Evolutionary conservation across 2,797 vertebrate genomes (phyloP).

Genomic region (Buceros bicornis): DNA sequence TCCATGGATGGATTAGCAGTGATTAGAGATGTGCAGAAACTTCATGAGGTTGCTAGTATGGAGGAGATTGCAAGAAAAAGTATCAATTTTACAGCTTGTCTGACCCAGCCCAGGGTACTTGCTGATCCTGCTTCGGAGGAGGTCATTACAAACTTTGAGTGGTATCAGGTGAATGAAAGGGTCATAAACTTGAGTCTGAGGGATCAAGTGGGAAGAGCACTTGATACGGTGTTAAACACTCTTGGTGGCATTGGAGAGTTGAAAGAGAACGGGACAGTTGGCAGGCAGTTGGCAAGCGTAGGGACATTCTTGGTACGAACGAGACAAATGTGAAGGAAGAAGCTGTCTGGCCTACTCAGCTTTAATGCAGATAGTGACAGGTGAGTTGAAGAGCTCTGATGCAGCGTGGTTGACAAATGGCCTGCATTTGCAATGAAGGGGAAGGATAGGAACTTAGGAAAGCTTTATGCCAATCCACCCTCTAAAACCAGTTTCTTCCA

Average conservation of each 20-base stretch:
- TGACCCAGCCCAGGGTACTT: not conserved
- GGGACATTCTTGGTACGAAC: accelerated
- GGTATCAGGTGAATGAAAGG: not conserved
- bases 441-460: not conserved
- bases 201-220: not conserved
- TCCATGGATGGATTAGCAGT: not conserved
- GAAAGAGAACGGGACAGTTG: not conserved
- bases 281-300: not conserved
- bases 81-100: not conserved
- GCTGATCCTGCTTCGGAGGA: not conserved
- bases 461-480: not conserved
- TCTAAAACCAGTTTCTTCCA: not conserved
- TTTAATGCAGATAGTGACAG: not conserved
- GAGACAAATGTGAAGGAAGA: not conserved
- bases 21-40: not conserved
- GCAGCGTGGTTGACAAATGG: not conserved
- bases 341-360: not conserved
- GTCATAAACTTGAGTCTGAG: not conserved
- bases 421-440: not conserved
- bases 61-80: not conserved
- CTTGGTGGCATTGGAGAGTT: not conserved
- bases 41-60: not conserved
- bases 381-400: not conserved
- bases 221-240: not conserved
- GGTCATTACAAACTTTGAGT: not conserved